phyloP scores from a whole-genome alignment of 2,113 vertebrate species.

The Lethenteron camtschaticum region DNA sequence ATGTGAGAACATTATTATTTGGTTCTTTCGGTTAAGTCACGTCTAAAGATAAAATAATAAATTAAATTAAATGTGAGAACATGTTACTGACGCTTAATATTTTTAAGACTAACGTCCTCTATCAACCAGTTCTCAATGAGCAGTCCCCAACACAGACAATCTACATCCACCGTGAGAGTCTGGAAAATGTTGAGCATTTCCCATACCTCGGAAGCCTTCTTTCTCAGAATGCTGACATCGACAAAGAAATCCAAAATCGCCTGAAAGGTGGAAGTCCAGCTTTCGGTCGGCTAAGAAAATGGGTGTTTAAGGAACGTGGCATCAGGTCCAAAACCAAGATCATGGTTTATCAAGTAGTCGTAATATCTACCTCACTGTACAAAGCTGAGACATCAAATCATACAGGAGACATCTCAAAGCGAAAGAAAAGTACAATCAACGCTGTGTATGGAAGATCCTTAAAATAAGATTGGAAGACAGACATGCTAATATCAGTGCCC shows the following conservation, averaged over 20 bases:
- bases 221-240: background rate
- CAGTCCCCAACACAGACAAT: background rate
- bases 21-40: too few species aligned
- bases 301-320: background rate
- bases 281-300: background rate
- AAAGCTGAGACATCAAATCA: background rate
- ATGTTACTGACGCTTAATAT: background rate
- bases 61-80: background rate
- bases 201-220: conserved; percentile 2
- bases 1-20: background rate
- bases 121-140: background rate
- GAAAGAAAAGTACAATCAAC: background rate
- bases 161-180: background rate
- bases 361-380: background rate
- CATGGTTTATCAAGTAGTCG: background rate
- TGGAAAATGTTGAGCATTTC: background rate
- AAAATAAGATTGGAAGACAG: background rate
- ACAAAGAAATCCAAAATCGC: background rate
- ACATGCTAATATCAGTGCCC: background rate
- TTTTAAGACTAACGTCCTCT: background rate
- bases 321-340: background rate
- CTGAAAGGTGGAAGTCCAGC: background rate
- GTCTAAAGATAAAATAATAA: too few species aligned
- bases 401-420: background rate
- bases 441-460: background rate